Conservation (phyloP, 2,113 vertebrate species). For the Leucopsar rothschildi region DNA sequence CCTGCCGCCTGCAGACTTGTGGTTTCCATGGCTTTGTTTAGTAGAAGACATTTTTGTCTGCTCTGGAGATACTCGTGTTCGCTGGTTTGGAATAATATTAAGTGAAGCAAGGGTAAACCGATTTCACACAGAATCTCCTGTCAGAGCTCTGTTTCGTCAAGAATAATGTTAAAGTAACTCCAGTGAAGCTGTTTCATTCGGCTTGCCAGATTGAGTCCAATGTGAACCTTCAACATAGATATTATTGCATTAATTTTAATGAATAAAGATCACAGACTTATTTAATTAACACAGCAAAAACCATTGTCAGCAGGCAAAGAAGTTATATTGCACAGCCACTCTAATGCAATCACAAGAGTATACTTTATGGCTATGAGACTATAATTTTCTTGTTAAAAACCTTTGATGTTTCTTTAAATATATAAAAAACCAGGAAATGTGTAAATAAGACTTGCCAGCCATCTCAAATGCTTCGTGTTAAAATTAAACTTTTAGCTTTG, state of each 20-base stretch:
- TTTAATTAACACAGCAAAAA: conserved; percentile 51
- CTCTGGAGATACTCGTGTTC: not conserved
- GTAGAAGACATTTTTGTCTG: not conserved
- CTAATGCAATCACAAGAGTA: conserved; percentile 37
- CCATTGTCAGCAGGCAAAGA: conserved; percentile 24
- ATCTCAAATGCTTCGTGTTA: not conserved
- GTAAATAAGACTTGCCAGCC: conserved; percentile 17
- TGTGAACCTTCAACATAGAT: not conserved
- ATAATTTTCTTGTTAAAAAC: conserved; percentile 47
- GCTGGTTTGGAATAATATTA: not conserved
- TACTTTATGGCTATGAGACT: conserved; percentile 17
- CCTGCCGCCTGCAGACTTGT: not conserved
- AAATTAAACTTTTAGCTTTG: not conserved
- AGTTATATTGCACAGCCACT: not conserved
- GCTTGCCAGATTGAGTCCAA: not conserved
- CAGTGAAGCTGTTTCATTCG: not conserved
- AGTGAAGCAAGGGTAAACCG: conserved; percentile 30
- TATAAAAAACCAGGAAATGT: conserved; percentile 3
- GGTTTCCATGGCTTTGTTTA: not conserved
- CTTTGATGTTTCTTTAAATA: conserved; percentile 37
- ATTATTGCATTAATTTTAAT: conserved; percentile 57
- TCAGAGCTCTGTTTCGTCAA: conserved; percentile 6
- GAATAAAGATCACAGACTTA: conserved; percentile 54
- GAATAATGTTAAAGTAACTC: not conserved
- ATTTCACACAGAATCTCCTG: conserved; percentile 39